Base-by-base conservation (phyloP, 2,888 invertebrate genomes). In the Apotomis betuletana region DNA sequence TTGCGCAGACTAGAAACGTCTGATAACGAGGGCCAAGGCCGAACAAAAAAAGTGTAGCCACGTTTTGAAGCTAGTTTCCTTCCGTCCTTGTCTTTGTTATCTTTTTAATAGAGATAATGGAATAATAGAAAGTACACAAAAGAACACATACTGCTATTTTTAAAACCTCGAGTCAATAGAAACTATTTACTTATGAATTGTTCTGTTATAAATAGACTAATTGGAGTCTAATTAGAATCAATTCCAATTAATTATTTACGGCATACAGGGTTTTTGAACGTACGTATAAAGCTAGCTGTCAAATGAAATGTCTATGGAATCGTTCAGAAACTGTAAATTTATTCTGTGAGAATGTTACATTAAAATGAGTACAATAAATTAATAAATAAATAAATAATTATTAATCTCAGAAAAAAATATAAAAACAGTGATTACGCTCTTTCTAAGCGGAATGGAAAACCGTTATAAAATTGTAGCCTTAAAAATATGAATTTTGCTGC, bases 1-100 rank as follows among this genome's bases (percentile, higher is more conserved):
- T 69, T 75, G 75, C 76, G 79, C 76, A 77, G 75, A 77, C 75
- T 74, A 76, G 64, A 67, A 77, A 78, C 76, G 77, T 78, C 78
- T 74, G 78, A 79, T 77, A 76, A 77, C 75, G 73, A 76, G 74
- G 74, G 75, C 75, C 76, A 75, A 76, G 76, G 75, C 76, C 73
- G 72, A 49, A 59, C 51, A 64, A 69, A 73, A 74, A 76, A 72
- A 71, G 57, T 52, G 12, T 5, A 36, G 54, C 9, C n/a, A 9
- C 57, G 68, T 73, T 69, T 46, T 61, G 60, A 69, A 63, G 46
- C 15, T 61, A 62, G 13, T 36, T 52, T 61, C 15, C 15, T 51
- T 41, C 27, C 27, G n/a, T 13, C 38, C 3, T 27, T 27, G 27
- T 27, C 49, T 51, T 59, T 44, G 44, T 68, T 15, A 27, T 27